Evolutionary conservation across 2,113 vertebrate species (phyloP).

Genomic region (Thunnus maccoyii): DNA sequence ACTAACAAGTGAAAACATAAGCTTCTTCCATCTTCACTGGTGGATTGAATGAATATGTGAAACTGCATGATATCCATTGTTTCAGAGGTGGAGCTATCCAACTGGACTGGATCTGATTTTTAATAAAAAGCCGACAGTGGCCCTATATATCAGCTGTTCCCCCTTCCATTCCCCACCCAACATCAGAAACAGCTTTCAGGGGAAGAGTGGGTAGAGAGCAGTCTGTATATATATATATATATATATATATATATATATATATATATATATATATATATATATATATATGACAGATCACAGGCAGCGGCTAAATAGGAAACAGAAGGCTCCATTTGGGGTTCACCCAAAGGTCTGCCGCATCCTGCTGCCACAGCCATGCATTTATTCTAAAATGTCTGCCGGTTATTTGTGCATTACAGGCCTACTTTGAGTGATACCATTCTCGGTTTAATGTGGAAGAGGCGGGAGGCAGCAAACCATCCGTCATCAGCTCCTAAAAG

Average conservation of each 20-base stretch:
- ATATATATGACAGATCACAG: conserved; percentile 58
- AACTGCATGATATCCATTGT: conserved; percentile 6
- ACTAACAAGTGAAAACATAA: neutral
- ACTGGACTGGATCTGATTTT: neutral
- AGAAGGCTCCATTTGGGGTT: conserved; percentile 75
- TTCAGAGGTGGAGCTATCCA: neutral
- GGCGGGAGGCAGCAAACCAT: conserved; percentile 64
- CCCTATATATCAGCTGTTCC: neutral
- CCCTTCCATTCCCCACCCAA: neutral
- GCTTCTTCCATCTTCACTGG: neutral
- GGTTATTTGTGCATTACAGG: conserved; percentile 82
- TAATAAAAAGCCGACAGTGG: neutral
- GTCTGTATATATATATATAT: neutral
- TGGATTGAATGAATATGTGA: neutral
- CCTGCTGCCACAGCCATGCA: conserved; percentile 57
- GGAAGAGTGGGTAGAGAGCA: conserved; percentile 26
- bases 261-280: neutral
- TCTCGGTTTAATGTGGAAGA: conserved; percentile 78
- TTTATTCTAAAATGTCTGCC: conserved; percentile 78
- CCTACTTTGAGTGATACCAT: conserved; percentile 79
- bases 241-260: no score
- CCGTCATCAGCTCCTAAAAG: conserved; percentile 83
- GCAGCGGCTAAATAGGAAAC: conserved; percentile 76
- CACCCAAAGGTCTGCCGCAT: conserved; percentile 77
- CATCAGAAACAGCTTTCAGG: conserved; percentile 5